Conservation (phyloP, 2,113 vertebrate genomes). For the Tichodroma muraria region DNA sequence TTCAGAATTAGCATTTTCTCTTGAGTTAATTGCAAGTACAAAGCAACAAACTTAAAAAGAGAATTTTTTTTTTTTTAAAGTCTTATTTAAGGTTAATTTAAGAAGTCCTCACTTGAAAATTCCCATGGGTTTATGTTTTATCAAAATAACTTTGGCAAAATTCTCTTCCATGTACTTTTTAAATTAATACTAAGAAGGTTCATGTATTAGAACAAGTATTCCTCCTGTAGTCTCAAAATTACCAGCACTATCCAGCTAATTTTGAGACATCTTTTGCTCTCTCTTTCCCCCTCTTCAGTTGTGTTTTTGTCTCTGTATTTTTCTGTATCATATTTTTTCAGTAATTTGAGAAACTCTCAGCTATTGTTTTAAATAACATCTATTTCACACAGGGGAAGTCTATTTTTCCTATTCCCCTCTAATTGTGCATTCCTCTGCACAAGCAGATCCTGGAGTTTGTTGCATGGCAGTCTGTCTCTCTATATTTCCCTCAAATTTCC, state of each 20-base stretch:
- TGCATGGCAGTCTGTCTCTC: background rate
- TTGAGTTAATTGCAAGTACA: background rate
- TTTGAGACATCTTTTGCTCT: background rate
- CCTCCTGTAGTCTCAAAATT: background rate
- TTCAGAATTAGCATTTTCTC: background rate
- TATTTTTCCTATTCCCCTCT: conserved; percentile 1
- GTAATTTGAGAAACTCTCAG: conserved; percentile 1
- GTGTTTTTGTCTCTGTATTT: background rate
- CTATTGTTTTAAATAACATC: conserved; percentile 43
- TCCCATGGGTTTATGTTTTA: background rate
- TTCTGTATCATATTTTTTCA: background rate
- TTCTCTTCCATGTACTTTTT: background rate
- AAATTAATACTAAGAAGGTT: background rate
- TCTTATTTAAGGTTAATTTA: background rate
- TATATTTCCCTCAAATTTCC: background rate
- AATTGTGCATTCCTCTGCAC: background rate
- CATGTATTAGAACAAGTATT: background rate
- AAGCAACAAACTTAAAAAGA: background rate
- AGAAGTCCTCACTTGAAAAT: background rate
- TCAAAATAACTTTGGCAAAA: background rate
- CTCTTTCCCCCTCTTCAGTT: background rate
- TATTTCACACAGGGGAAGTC: background rate
- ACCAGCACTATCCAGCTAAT: background rate
- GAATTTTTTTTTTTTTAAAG: background rate
- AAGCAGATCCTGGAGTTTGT: background rate